Conservation (phyloP, 2,797 vertebrate genomes). For the Micromesistius poutassou region DNA sequence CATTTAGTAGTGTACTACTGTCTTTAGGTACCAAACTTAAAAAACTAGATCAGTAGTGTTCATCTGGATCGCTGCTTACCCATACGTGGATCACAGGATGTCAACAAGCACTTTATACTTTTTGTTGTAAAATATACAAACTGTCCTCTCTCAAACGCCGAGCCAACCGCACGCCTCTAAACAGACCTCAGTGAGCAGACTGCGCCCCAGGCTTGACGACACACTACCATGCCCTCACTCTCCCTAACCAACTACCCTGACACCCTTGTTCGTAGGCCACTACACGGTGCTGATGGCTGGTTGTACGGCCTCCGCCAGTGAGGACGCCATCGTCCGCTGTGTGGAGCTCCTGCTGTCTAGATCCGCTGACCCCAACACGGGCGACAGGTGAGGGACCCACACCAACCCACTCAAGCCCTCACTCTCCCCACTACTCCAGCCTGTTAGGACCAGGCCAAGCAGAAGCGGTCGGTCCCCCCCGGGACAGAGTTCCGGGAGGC, state of each 20-base stretch:
- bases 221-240: not conserved
- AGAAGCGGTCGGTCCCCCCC: not conserved
- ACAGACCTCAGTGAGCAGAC: not conserved
- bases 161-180: not conserved
- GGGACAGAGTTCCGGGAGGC: not conserved
- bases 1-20: not conserved
- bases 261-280: constrained; percentile 70
- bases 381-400: constrained; percentile 78
- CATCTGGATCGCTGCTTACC: no score
- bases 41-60: not conserved
- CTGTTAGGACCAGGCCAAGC: not conserved
- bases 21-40: not conserved
- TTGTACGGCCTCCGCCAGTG: constrained; percentile 76
- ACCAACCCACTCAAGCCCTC: not conserved
- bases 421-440: not conserved
- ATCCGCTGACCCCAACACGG: constrained; percentile 84
- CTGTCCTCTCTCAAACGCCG: no score
- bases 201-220: not conserved
- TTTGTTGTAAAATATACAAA: no score
- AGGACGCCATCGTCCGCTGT: constrained; percentile 82
- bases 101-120: not conserved
- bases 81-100: not conserved
- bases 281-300: constrained; percentile 88
- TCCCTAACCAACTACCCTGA: not conserved
- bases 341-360: constrained; percentile 90